Evolutionary conservation across 2,113 vertebrate genomes (phyloP).

Genomic region (Falco punctatus): DNA sequence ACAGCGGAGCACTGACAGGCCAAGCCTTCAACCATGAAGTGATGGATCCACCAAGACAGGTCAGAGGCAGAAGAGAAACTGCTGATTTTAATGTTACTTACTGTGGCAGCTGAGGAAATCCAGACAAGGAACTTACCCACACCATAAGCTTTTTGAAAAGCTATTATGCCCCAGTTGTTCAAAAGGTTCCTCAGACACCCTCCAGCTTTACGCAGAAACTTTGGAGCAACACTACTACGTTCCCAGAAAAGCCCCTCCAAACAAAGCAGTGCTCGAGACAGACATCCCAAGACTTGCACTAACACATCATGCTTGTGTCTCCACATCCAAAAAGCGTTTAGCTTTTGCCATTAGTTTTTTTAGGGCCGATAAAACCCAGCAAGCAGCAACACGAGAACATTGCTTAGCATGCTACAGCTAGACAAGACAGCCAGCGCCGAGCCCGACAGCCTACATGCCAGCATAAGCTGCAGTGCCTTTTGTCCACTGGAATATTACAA

Average conservation of each 20-base stretch:
- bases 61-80: background rate
- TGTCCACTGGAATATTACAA: background rate
- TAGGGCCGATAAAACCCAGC: background rate
- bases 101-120: background rate
- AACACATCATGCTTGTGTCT: rapidly evolving
- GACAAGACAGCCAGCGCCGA: background rate
- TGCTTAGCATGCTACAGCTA: background rate
- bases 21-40: rapidly evolving
- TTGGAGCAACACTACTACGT: rapidly evolving
- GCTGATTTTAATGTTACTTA: background rate
- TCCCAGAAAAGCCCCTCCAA: background rate
- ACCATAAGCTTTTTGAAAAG: background rate
- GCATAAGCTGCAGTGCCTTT: background rate
- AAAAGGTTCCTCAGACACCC: background rate
- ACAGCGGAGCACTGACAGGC: rapidly evolving
- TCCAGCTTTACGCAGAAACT: background rate
- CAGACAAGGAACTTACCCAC: background rate
- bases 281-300: background rate
- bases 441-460: background rate
- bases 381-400: background rate
- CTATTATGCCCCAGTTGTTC: background rate
- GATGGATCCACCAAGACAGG: background rate
- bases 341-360: background rate
- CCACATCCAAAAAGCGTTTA: background rate
- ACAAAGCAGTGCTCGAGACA: rapidly evolving